Percentiles rank a stretch among this genome's conserved stretches.
Evolutionary conservation across 1,140 invertebrate species (phyloP).

Genomic region (Manduca sexta): DNA sequence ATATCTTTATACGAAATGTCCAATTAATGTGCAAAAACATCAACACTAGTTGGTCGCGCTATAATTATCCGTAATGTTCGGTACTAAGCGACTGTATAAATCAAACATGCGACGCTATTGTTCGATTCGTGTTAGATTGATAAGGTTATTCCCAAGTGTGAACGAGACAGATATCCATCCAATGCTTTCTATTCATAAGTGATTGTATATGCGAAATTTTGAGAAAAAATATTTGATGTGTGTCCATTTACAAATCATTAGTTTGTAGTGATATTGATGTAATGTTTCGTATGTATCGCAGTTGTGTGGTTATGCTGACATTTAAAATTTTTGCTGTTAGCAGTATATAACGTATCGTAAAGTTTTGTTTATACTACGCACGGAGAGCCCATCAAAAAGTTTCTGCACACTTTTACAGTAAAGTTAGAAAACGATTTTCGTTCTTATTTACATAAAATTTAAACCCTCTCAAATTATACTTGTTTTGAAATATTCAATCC

Average conservation of each 20-base stretch:
- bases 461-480: slow-evolving; percentile 35
- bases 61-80: slow-evolving; percentile 72
- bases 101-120: slow-evolving; percentile 71
- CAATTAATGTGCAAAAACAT: slow-evolving; percentile 8
- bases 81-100: slow-evolving; percentile 72
- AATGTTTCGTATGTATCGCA: not conserved
- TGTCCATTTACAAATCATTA: not conserved
- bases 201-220: slow-evolving; percentile 54
- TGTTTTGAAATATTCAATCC: slow-evolving; percentile 40
- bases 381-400: slow-evolving; percentile 37
- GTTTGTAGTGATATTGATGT: not conserved
- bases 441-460: slow-evolving; percentile 45
- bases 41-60: slow-evolving; percentile 45
- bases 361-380: slow-evolving; percentile 26
- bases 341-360: slow-evolving; percentile 7
- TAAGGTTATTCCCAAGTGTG: slow-evolving; percentile 68
- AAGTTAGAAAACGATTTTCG: slow-evolving; percentile 39
- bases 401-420: slow-evolving; percentile 40
- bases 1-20: no score
- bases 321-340: not conserved
- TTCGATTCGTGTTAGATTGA: slow-evolving; percentile 73
- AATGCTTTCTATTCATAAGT: slow-evolving; percentile 51
- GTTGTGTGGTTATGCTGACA: not conserved
- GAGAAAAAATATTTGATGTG: slow-evolving; percentile 6
- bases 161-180: slow-evolving; percentile 64